Evolutionary conservation across 2,888 invertebrate genomes (phyloP).

Genomic region (Achlya flavicornis): DNA sequence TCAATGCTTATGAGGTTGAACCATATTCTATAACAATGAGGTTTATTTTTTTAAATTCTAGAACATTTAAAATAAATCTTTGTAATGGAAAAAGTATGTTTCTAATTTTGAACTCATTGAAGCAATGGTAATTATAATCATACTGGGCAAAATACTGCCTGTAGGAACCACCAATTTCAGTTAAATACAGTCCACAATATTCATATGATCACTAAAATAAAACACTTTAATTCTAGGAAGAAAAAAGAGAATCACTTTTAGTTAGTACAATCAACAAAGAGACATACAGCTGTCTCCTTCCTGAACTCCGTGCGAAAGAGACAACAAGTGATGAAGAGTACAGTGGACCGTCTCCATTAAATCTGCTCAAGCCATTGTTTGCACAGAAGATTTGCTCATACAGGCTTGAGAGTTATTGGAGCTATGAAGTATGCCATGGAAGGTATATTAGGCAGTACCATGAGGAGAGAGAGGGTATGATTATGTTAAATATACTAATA

Average conservation of each 20-base stretch:
- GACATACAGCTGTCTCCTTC: conserved; percentile 92
- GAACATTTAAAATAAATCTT: too few relatives aligned
- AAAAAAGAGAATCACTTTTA: conserved; percentile 83
- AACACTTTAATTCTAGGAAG: background rate
- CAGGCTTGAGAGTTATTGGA: conserved; percentile 96
- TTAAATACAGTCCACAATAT: conserved; percentile 35
- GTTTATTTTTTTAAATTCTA: too few relatives aligned
- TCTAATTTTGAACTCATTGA: too few relatives aligned
- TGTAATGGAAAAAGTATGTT: too few relatives aligned
- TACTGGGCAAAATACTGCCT: too few relatives aligned
- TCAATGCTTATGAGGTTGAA: too few relatives aligned
- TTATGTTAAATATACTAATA: conserved; percentile 14
- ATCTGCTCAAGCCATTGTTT: conserved; percentile 90
- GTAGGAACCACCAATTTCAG: background rate
- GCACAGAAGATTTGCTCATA: conserved; percentile 92
- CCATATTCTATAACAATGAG: too few relatives aligned
- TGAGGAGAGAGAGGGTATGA: conserved; percentile 92
- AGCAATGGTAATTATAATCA: too few relatives aligned
- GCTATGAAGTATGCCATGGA: conserved; percentile 98
- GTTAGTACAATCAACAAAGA: conserved; percentile 91
- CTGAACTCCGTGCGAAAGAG: conserved; percentile 84
- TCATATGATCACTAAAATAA: background rate
- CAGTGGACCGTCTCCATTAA: conserved; percentile 89
- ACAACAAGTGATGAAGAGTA: conserved; percentile 85
- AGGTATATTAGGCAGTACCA: conserved; percentile 96